Evolutionary conservation across 1,140 invertebrate species (phyloP).

Genomic region (Vanessa atalanta): DNA sequence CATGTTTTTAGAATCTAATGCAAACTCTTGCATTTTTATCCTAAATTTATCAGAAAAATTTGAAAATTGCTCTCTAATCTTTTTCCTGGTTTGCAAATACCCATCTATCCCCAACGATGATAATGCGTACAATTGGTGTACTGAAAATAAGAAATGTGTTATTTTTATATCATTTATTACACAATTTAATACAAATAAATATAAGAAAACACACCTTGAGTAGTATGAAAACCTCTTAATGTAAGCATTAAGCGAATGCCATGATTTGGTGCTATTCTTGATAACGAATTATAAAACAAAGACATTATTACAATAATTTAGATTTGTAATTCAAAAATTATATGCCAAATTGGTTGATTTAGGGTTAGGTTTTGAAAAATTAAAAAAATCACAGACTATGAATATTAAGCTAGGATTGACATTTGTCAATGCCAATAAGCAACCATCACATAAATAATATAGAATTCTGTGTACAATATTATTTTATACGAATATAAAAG

Average conservation of each 20-base stretch:
- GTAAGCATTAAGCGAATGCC: slow-evolving; percentile 46
- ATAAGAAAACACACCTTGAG: slow-evolving; percentile 39
- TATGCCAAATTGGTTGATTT: not conserved
- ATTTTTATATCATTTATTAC: not conserved
- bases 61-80: slow-evolving; percentile 79
- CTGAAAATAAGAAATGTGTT: slow-evolving; percentile 45
- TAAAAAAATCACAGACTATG: too few relatives aligned
- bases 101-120: slow-evolving; percentile 82
- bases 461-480: too few relatives aligned
- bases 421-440: too few relatives aligned
- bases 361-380: not conserved
- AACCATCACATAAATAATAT: too few relatives aligned
- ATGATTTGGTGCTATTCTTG: slow-evolving; percentile 43
- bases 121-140: slow-evolving; percentile 78
- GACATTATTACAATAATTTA: slow-evolving; percentile 45
- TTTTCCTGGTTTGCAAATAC: slow-evolving; percentile 81
- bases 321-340: not conserved
- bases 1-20: slow-evolving; percentile 81
- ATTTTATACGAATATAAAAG: too few relatives aligned
- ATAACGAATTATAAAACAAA: slow-evolving; percentile 51
- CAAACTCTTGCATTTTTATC: slow-evolving; percentile 85
- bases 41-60: slow-evolving; percentile 85
- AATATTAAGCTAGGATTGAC: too few relatives aligned
- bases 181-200: slow-evolving; percentile 6
- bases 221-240: slow-evolving; percentile 49